A percentile compares a stretch with the other conserved stretches of the same genome.
phyloP scores from a whole-genome alignment of 2,797 vertebrate genomes.

The Crocidura indochinensis region DNA sequence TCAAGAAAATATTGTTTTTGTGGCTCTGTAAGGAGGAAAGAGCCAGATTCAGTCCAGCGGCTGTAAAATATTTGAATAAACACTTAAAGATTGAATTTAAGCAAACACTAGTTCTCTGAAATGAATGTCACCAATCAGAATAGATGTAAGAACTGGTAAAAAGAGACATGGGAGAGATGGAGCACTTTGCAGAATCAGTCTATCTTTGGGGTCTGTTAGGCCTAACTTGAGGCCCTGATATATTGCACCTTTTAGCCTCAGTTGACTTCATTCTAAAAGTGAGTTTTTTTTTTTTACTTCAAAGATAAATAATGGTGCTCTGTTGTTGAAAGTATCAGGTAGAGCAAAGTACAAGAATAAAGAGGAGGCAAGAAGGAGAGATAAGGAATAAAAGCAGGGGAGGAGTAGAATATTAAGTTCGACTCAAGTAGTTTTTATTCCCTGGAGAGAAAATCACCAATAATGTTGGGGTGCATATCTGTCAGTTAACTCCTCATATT shows the following conservation, averaged over 20 bases:
- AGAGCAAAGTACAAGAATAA: background rate
- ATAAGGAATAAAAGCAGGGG: background rate
- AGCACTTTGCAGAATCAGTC: background rate
- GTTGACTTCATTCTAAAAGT: background rate
- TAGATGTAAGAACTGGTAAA: rapidly evolving
- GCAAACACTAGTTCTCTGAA: background rate
- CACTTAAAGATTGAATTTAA: constrained; percentile 28
- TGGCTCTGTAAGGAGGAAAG: background rate
- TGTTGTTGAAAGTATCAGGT: background rate
- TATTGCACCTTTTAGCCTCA: background rate
- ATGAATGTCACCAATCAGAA: background rate
- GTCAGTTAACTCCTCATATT: constrained; percentile 41
- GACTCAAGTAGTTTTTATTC: background rate
- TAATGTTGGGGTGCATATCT: background rate
- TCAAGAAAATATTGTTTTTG: background rate
- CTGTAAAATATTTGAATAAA: background rate
- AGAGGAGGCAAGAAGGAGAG: background rate
- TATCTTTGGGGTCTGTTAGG: background rate
- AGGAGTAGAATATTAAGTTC: constrained; percentile 48
- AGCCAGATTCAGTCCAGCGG: background rate
- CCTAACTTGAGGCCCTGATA: background rate
- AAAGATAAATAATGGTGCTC: too few relatives aligned
- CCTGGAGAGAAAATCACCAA: constrained; percentile 63
- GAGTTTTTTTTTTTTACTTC: background rate
- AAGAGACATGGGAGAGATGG: background rate